phyloP scores from a whole-genome alignment of 2,113 vertebrate genomes.

The Hydrochoerus hydrochaeris region DNA sequence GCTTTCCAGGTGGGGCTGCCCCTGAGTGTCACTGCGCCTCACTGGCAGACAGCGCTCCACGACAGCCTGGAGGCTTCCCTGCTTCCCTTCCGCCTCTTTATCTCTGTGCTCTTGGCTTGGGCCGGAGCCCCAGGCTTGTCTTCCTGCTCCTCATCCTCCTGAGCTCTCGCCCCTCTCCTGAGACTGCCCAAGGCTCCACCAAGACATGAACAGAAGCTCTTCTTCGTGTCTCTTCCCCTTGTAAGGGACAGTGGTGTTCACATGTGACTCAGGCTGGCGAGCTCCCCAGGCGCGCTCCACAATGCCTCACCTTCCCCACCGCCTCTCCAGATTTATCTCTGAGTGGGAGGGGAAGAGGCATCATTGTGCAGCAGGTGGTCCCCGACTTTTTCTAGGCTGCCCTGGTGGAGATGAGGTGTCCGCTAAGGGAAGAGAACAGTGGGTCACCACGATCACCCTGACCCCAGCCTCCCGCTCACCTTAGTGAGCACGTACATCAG shows the following conservation, averaged over 20 bases:
- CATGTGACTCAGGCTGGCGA: not conserved
- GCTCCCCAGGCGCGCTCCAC: not conserved
- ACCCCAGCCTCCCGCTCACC: conserved; percentile 84
- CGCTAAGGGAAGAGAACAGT: not conserved
- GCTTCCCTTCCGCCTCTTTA: no score
- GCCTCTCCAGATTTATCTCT: not conserved
- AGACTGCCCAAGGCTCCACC: not conserved
- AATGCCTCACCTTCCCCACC: not conserved
- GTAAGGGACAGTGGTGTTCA: fast-evolving
- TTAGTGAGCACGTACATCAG: conserved; percentile 94
- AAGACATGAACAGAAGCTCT: not conserved
- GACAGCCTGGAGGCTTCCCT: no score
- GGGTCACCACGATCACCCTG: not conserved
- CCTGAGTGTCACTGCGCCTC: not conserved
- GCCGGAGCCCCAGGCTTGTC: not conserved
- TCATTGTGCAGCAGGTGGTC: fast-evolving
- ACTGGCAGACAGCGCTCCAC: not conserved
- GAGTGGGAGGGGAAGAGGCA: not conserved
- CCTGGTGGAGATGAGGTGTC: not conserved
- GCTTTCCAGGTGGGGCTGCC: not conserved
- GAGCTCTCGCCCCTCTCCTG: not conserved
- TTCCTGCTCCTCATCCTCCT: not conserved
- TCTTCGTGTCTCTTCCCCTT: not conserved
- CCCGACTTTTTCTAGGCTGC: not conserved
- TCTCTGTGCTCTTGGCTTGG: not conserved